phyloP scores from a whole-genome alignment of 2,888 invertebrate genomes.

The Rhodophaea formosa region DNA sequence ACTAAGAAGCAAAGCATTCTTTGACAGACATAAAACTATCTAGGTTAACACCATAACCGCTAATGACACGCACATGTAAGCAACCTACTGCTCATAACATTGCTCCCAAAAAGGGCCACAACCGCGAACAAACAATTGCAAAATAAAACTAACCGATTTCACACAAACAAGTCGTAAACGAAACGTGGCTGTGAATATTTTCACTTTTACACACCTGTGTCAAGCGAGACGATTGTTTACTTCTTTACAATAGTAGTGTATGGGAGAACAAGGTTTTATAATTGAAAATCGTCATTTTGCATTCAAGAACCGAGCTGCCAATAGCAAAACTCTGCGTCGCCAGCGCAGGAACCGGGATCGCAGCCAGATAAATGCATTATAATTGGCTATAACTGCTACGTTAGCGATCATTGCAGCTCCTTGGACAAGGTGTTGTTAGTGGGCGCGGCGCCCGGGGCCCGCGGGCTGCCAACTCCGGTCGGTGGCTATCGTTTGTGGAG shows the following conservation, averaged over 20 bases:
- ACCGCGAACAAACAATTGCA: slow-evolving; percentile 36
- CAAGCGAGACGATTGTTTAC: slow-evolving; percentile 61
- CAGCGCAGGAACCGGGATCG: slow-evolving; percentile 24
- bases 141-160: slow-evolving; percentile 34
- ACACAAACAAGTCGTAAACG: slow-evolving; percentile 38
- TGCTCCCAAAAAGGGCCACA: slow-evolving; percentile 35
- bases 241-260: slow-evolving; percentile 40
- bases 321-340: neutral
- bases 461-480: slow-evolving; percentile 46
- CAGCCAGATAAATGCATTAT: slow-evolving; percentile 29
- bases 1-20: too few species aligned
- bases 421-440: slow-evolving; percentile 37
- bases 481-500: slow-evolving; percentile 71
- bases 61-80: slow-evolving; percentile 1
- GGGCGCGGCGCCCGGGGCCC: slow-evolving; percentile 45
- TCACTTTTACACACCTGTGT: slow-evolving; percentile 70
- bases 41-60: slow-evolving; percentile 33
- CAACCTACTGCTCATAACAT: slow-evolving; percentile 27
- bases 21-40: slow-evolving; percentile 17
- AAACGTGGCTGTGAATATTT: slow-evolving; percentile 48
- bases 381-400: slow-evolving; percentile 29
- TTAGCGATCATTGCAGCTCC: slow-evolving; percentile 29
- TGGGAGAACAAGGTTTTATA: slow-evolving; percentile 39
- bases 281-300: slow-evolving; percentile 22
- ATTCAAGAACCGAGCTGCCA: neutral